Evolutionary conservation across 1,140 invertebrate genomes (phyloP).

Genomic region (Calephelis nemesis): DNA sequence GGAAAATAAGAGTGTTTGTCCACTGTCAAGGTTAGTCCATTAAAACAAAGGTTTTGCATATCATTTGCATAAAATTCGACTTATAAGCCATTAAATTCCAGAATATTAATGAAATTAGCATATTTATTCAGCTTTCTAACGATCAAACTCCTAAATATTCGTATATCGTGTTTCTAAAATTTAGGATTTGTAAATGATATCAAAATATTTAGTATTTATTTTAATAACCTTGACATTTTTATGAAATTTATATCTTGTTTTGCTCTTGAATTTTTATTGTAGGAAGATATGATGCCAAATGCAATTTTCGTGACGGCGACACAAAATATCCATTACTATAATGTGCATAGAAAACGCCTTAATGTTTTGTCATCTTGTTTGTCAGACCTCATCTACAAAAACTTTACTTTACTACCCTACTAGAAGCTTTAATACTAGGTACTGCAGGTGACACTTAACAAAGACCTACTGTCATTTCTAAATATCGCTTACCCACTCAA

Average conservation of each 20-base stretch:
- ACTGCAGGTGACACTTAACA: too few relatives aligned
- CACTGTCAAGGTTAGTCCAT: slow-evolving; percentile 2
- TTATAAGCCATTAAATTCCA: slow-evolving; percentile 11
- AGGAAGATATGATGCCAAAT: too few relatives aligned
- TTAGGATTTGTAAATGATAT: slow-evolving; percentile 3
- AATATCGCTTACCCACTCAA: too few relatives aligned
- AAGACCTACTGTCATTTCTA: too few relatives aligned
- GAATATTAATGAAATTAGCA: slow-evolving; percentile 11
- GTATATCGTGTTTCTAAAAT: background rate
- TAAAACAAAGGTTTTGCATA: slow-evolving; percentile 12
- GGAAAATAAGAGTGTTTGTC: slow-evolving; percentile 4
- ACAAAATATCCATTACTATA: too few relatives aligned
- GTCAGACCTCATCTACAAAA: too few relatives aligned
- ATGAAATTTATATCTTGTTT: background rate
- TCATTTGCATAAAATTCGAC: slow-evolving; percentile 11
- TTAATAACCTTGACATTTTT: slow-evolving; percentile 12
- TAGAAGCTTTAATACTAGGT: too few relatives aligned
- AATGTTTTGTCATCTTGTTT: too few relatives aligned
- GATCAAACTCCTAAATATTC: background rate
- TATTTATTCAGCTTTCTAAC: slow-evolving; percentile 7
- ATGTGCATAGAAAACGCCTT: too few relatives aligned
- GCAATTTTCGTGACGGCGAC: too few relatives aligned
- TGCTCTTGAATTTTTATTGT: background rate
- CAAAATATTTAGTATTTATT: background rate
- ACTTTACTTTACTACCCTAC: too few relatives aligned